These are phyloP conservation scores for Nautilus pompilius DNA, from an alignment of 1,140 invertebrate species.

Conservation along the genomic window DNA sequence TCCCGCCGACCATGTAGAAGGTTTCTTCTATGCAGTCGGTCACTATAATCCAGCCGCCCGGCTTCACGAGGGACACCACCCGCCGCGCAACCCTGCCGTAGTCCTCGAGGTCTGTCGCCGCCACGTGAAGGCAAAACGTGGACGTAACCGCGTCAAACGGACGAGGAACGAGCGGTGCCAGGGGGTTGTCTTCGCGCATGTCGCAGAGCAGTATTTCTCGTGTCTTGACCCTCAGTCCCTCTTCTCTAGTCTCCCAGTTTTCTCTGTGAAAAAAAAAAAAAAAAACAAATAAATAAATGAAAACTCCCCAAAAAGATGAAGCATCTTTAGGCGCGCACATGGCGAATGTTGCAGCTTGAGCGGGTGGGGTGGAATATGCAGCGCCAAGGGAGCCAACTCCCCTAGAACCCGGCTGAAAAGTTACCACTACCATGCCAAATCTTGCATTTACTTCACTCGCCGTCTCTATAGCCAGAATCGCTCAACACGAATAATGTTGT, in stretches of 20 bases:
- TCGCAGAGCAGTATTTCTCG: background rate
- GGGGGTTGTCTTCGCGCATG: background rate
- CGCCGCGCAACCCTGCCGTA: background rate
- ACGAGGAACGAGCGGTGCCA: background rate
- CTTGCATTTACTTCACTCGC: too few relatives aligned
- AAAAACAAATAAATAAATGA: too few relatives aligned
- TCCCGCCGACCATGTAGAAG: background rate
- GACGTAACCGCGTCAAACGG: background rate
- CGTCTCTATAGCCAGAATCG: too few relatives aligned
- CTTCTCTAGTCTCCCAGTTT: background rate
- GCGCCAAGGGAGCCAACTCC: too few relatives aligned
- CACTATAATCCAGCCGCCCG: background rate
- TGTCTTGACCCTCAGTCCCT: background rate
- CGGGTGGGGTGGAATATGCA: too few relatives aligned
- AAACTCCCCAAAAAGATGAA: too few relatives aligned
- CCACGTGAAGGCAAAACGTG: background rate
- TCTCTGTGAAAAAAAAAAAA: too few relatives aligned
- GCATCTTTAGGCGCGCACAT: too few relatives aligned
- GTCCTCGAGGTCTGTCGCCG: background rate
- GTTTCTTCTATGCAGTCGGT: background rate
- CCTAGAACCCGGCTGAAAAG: too few relatives aligned
- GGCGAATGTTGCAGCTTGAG: too few relatives aligned
- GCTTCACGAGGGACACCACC: background rate
- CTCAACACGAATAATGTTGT: too few relatives aligned
- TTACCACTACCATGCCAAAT: too few relatives aligned